phyloP scores from a whole-genome alignment of 2,113 vertebrate genomes.

The Petrocephalus microphthalmus region DNA sequence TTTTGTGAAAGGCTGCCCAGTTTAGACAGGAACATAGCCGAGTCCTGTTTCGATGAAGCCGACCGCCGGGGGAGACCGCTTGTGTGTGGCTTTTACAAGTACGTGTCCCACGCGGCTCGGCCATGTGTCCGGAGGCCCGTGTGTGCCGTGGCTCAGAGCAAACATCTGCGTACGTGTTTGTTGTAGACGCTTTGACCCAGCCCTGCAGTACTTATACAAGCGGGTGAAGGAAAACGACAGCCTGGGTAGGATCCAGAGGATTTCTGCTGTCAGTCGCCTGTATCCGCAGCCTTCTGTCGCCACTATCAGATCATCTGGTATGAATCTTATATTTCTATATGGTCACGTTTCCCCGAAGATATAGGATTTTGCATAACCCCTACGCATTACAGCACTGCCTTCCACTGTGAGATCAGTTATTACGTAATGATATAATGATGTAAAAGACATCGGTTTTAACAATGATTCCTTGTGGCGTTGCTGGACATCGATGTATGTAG shows the following conservation, averaged over 20 bases:
- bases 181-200: constrained; percentile 45
- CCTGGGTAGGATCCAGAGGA: constrained; percentile 39
- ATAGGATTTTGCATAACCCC: background rate
- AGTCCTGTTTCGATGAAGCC: constrained; percentile 41
- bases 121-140: background rate
- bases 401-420: background rate
- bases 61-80: constrained; percentile 34
- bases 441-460: background rate
- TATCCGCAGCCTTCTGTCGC: constrained; percentile 27
- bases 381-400: background rate
- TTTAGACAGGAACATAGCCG: constrained; percentile 33
- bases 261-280: constrained; percentile 22
- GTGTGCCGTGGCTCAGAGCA: background rate
- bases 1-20: constrained; percentile 43
- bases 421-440: background rate
- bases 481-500: background rate
- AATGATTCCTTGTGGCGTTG: background rate
- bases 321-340: background rate
- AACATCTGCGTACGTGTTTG: background rate
- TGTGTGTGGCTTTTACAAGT: constrained; percentile 52
- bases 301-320: constrained; percentile 39
- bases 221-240: constrained; percentile 28
- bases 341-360: background rate
- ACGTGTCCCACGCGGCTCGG: constrained; percentile 11
- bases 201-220: constrained; percentile 42